phyloP scores from a whole-genome alignment of 2,113 vertebrate genomes.

The Macquaria australasica region DNA sequence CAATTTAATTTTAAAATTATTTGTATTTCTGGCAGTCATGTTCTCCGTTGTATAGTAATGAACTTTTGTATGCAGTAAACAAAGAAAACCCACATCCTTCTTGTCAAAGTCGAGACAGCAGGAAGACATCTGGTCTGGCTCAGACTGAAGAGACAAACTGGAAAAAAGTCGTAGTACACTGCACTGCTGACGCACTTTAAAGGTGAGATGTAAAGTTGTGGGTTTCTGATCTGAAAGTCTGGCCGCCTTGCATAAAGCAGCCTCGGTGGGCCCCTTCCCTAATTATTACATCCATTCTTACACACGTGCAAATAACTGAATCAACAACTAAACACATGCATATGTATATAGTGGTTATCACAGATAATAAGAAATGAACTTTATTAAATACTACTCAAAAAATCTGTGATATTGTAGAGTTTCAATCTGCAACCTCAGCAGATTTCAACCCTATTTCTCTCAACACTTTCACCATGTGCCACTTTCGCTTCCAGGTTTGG shows the following conservation, averaged over 20 bases:
- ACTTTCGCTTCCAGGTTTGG: neutral
- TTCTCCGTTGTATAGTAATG: neutral
- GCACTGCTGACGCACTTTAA: neutral
- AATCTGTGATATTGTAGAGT: too few relatives aligned
- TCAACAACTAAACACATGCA: too few relatives aligned
- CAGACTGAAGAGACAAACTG: neutral
- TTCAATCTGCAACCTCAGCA: neutral
- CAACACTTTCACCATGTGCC: neutral
- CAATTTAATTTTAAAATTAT: neutral
- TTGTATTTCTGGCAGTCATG: neutral
- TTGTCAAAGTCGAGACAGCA: neutral
- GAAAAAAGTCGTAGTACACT: constrained; percentile 10
- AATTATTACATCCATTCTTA: neutral
- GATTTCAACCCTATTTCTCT: neutral
- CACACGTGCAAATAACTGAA: too few relatives aligned
- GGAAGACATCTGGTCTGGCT: neutral
- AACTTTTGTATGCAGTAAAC: neutral
- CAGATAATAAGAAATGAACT: neutral
- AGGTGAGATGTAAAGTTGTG: neutral
- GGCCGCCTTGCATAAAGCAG: neutral
- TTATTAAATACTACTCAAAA: neutral
- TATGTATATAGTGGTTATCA: too few relatives aligned
- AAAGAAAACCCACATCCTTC: too few relatives aligned
- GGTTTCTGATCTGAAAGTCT: neutral
- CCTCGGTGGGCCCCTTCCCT: neutral